phyloP scores from a whole-genome alignment of 2,888 invertebrate genomes.

The Meteorus cinctellus region DNA sequence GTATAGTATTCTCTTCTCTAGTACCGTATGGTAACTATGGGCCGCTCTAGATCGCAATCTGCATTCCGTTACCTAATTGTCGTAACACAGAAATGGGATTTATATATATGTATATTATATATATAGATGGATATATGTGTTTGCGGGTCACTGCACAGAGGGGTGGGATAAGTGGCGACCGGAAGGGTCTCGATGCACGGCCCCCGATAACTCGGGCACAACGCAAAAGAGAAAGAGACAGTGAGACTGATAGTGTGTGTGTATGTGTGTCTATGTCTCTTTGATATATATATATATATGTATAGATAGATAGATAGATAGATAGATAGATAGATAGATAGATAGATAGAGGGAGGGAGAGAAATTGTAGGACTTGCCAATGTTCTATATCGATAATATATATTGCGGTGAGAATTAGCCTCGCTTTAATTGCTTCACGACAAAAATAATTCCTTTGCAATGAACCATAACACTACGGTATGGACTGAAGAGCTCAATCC shows the following conservation, averaged over 20 bases:
- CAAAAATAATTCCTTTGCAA: not conserved
- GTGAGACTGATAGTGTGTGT: too few relatives aligned
- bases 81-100: constrained; percentile 57
- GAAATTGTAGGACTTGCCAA: constrained; percentile 18
- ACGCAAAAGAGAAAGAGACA: constrained; percentile 20
- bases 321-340: not conserved
- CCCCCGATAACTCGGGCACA: constrained; percentile 50
- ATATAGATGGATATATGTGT: constrained; percentile 51
- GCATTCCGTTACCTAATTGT: constrained; percentile 70
- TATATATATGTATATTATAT: constrained; percentile 45
- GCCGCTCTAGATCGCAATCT: constrained; percentile 66
- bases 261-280: too few relatives aligned
- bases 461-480: not conserved
- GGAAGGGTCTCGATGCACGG: constrained; percentile 52
- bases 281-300: too few relatives aligned
- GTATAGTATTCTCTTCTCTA: constrained; percentile 42
- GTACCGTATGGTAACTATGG: constrained; percentile 65
- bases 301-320: too few relatives aligned
- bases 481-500: too few relatives aligned
- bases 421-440: constrained; percentile 43
- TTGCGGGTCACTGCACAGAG: constrained; percentile 55
- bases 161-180: constrained; percentile 55
- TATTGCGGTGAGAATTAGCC: constrained; percentile 44
- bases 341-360: not conserved
- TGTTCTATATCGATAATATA: constrained; percentile 39